These are phyloP conservation scores for Zaprionus davidi DNA, from an alignment of 1,140 invertebrate genomes.

Conservation along the genomic window DNA sequence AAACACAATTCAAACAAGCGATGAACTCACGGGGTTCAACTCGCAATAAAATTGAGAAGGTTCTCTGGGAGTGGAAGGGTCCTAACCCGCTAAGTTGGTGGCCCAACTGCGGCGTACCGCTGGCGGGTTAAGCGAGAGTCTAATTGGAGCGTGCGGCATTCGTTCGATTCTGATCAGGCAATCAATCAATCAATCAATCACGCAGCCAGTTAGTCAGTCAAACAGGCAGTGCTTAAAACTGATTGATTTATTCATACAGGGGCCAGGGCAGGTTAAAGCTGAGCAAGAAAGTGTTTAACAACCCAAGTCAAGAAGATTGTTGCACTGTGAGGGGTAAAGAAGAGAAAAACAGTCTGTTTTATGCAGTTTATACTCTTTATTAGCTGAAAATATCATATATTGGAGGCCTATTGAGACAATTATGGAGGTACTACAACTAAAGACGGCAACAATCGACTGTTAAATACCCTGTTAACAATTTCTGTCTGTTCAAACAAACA, in stretches of 20 bases:
- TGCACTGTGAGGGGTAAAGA: background rate
- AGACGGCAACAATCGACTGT: background rate
- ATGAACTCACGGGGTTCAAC: conserved; percentile 8
- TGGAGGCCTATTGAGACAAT: background rate
- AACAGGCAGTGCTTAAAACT: conserved; percentile 35
- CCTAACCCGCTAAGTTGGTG: background rate
- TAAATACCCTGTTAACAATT: background rate
- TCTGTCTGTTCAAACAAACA: background rate
- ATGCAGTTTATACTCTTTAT: background rate
- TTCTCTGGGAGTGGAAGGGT: background rate
- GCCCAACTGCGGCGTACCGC: conserved; percentile 14
- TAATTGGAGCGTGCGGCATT: conserved; percentile 35
- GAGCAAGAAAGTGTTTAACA: background rate
- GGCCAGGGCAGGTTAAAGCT: background rate
- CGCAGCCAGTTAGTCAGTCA: conserved; percentile 23
- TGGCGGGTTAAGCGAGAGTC: conserved; percentile 20
- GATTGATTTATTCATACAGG: conserved; percentile 43
- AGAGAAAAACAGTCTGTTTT: background rate
- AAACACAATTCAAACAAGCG: conserved; percentile 32
- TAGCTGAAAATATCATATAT: background rate
- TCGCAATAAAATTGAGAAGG: background rate
- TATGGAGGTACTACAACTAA: background rate
- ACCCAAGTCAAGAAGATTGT: too few species aligned
- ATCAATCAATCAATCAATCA: conserved; percentile 33
- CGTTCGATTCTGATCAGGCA: conserved; percentile 22